Evolutionary conservation across 2,797 vertebrate species (phyloP).

Genomic region (Neopelma chrysocephalum): DNA sequence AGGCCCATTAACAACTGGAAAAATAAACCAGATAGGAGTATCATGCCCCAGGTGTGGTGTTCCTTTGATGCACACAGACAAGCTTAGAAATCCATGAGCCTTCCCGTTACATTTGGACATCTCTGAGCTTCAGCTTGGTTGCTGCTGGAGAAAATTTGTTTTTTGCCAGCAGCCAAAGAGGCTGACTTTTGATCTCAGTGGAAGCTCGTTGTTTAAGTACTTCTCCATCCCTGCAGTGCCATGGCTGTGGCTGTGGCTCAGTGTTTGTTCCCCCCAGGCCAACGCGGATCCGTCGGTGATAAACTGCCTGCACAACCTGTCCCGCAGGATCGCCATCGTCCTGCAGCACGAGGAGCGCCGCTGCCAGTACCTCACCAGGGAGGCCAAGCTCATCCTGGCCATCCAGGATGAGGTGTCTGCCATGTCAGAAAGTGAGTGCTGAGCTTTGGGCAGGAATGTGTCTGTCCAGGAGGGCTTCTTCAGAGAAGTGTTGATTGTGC

Average conservation of each 20-base stretch:
- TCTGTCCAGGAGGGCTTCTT: neutral
- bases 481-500: neutral
- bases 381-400: slow-evolving; percentile 96
- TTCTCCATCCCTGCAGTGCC: neutral
- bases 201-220: neutral
- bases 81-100: neutral
- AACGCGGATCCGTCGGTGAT: slow-evolving; percentile 94
- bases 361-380: slow-evolving; percentile 96
- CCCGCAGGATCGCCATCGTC: slow-evolving; percentile 91
- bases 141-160: neutral
- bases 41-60: neutral
- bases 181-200: neutral
- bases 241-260: neutral
- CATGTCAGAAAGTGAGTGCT: slow-evolving; percentile 87
- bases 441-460: neutral
- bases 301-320: slow-evolving; percentile 94
- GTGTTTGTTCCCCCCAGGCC: slow-evolving; percentile 74
- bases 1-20: neutral
- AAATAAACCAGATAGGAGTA: neutral
- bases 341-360: slow-evolving; percentile 96
- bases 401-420: slow-evolving; percentile 95
- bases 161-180: neutral
- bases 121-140: neutral
- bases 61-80: neutral
- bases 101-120: neutral